Conservation (phyloP, 2,113 vertebrate species). For the Microcebus lehilahytsara region DNA sequence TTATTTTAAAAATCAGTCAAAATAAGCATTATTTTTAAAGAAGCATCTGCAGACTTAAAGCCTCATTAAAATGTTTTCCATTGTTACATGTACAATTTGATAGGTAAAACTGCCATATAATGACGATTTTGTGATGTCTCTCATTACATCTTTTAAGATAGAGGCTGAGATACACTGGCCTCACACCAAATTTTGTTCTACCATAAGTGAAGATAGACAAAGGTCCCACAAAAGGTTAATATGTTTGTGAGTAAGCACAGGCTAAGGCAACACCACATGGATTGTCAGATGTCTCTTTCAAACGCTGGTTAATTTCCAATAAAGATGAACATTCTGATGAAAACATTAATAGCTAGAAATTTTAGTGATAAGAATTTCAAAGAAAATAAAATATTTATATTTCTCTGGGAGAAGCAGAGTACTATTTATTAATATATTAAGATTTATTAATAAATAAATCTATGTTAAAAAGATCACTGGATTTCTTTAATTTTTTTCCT, state of each 20-base stretch:
- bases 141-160: not conserved
- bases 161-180: not conserved
- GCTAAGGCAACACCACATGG: not conserved
- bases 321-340: not conserved
- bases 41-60: not conserved
- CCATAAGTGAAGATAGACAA: not conserved
- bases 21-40: not conserved
- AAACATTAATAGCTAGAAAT: not conserved
- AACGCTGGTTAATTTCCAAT: not conserved
- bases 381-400: not conserved
- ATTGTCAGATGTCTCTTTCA: not conserved
- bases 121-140: not conserved
- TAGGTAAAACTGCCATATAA: not conserved
- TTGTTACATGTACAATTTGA: not conserved
- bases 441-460: not conserved
- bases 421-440: not conserved
- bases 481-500: not conserved
- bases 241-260: not conserved
- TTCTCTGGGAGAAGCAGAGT: not conserved
- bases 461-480: not conserved
- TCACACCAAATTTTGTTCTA: not conserved
- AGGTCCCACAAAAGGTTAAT: not conserved
- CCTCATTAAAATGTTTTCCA: constrained; percentile 23
- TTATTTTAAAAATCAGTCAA: constrained; percentile 4
- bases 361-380: not conserved